Evolutionary conservation across 2,888 invertebrate species (phyloP).

Genomic region (Phasia obesa): DNA sequence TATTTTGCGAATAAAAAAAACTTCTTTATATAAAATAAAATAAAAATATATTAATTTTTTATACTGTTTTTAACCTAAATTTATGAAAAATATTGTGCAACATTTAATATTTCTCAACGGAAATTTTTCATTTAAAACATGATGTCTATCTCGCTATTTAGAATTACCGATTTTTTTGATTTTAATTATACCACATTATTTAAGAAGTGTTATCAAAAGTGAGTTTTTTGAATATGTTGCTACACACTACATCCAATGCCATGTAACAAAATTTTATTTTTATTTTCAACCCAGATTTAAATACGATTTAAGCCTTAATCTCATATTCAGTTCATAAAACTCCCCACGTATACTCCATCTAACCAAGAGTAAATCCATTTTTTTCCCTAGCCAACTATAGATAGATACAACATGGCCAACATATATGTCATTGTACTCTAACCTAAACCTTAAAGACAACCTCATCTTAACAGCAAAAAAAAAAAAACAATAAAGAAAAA

Average conservation of each 20-base stretch:
- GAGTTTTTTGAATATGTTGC: background rate
- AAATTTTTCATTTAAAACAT: too few species aligned
- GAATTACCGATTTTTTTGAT: too few species aligned
- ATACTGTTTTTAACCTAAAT: too few species aligned
- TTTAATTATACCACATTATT: too few species aligned
- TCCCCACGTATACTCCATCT: background rate
- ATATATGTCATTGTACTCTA: conserved; percentile 73
- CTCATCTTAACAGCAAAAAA: conserved; percentile 35
- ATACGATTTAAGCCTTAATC: background rate
- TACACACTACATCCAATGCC: background rate
- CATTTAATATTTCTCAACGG: too few species aligned
- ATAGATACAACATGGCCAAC: conserved; percentile 41
- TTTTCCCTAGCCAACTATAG: conserved; percentile 30
- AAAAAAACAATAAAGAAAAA: background rate
- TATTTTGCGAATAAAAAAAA: too few species aligned
- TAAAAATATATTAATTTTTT: too few species aligned
- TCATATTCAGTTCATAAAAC: background rate
- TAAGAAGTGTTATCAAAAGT: too few species aligned
- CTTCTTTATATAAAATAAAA: too few species aligned
- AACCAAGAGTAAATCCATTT: background rate
- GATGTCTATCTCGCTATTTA: too few species aligned
- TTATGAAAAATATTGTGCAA: too few species aligned
- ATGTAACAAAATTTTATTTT: background rate
- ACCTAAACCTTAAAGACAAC: conserved; percentile 66
- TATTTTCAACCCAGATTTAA: background rate